These are phyloP conservation scores for Bothrops jararaca DNA, from an alignment of 2,113 vertebrate genomes.

Conservation along the genomic window DNA sequence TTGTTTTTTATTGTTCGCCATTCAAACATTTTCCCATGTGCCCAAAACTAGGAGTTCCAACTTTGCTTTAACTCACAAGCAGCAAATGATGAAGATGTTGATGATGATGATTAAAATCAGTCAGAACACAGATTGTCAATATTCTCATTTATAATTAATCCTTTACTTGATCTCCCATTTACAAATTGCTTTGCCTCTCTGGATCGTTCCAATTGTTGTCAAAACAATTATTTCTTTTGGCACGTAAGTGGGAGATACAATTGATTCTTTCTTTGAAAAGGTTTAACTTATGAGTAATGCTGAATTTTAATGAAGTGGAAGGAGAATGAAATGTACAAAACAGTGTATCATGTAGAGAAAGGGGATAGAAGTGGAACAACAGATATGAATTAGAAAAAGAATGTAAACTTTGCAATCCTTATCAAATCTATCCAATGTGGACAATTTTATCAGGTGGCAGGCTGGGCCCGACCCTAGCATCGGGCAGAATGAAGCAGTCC, in stretches of 20 bases:
- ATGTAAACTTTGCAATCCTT: background rate
- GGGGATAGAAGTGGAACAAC: background rate
- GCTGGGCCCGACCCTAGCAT: background rate
- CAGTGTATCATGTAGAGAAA: background rate
- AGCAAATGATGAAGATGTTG: background rate
- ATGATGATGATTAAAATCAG: background rate
- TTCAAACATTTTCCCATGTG: background rate
- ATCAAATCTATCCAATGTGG: background rate
- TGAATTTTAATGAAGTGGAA: background rate
- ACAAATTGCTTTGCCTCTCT: slow-evolving; percentile 4
- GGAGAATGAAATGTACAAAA: background rate
- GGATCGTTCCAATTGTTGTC: background rate
- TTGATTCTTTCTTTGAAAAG: background rate
- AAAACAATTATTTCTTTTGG: background rate
- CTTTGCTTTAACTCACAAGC: background rate
- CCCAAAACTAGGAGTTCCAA: background rate
- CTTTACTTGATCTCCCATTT: background rate
- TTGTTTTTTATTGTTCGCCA: background rate
- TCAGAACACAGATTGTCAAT: slow-evolving; percentile 1
- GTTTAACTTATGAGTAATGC: background rate
- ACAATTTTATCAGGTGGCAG: background rate
- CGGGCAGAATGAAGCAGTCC: background rate
- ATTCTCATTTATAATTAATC: slow-evolving; percentile 1
- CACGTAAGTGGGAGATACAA: background rate
- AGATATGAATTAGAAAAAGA: background rate